phyloP scores from a whole-genome alignment of 2,113 vertebrate genomes.

The Megaceryle torquata region DNA sequence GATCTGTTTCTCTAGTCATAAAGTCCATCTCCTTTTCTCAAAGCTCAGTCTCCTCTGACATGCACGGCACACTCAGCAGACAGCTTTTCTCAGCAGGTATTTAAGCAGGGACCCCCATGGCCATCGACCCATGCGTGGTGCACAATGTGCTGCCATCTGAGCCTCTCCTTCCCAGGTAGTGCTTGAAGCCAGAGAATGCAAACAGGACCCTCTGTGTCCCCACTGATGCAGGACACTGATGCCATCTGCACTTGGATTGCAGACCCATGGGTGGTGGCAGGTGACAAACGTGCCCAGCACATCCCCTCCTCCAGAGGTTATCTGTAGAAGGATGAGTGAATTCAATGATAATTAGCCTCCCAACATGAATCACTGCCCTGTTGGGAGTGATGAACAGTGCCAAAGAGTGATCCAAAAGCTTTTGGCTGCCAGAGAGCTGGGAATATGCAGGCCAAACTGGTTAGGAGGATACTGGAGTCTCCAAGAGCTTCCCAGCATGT shows the following conservation, averaged over 20 bases:
- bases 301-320: not conserved
- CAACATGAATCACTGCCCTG: not conserved
- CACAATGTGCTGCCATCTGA: fast-evolving
- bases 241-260: not conserved
- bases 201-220: not conserved
- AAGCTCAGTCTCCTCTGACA: not conserved
- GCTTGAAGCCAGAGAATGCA: not conserved
- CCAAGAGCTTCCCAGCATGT: not conserved
- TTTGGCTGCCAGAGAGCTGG: not conserved
- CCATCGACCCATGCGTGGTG: fast-evolving
- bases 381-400: not conserved
- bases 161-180: not conserved
- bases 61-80: fast-evolving
- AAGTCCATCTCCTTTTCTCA: not conserved
- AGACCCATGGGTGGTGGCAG: fast-evolving
- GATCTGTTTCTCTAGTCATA: not conserved
- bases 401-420: constrained; percentile 22
- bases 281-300: not conserved
- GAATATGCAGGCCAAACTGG: not conserved
- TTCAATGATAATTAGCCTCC: not conserved
- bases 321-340: not conserved
- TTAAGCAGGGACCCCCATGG: not conserved
- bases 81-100: fast-evolving
- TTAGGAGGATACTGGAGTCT: not conserved
- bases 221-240: not conserved